Evolutionary conservation across 2,113 vertebrate genomes (phyloP).

Genomic region (Grammomys surdaster): DNA sequence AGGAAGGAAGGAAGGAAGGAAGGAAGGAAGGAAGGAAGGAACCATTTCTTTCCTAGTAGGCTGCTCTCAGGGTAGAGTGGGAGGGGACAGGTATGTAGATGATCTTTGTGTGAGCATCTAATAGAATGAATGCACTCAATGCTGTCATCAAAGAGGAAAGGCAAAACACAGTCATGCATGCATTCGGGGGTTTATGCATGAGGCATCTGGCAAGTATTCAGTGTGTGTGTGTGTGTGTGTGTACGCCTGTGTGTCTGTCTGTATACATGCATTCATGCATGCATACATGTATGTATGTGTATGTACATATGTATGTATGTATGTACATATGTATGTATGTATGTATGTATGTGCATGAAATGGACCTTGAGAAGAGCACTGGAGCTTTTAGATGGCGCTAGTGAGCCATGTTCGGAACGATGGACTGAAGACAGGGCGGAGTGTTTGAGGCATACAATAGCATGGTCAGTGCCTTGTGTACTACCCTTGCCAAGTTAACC

Average conservation of each 20-base stretch:
- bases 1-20: no score
- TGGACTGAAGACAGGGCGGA: neutral
- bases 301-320: neutral
- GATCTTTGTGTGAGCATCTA: neutral
- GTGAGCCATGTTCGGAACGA: neutral
- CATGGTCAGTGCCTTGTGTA: neutral
- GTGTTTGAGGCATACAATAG: neutral
- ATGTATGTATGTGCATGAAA: neutral
- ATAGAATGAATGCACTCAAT: neutral
- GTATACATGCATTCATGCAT: no score
- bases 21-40: no score
- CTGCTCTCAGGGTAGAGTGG: no score
- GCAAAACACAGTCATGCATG: neutral
- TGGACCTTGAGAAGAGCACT: neutral
- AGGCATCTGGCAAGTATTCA: neutral
- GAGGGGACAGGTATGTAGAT: neutral
- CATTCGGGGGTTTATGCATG: neutral
- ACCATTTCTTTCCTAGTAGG: neutral
- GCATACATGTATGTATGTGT: neutral
- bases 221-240: neutral
- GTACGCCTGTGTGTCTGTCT: neutral
- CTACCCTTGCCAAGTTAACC: neutral
- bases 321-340: neutral
- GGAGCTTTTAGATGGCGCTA: neutral
- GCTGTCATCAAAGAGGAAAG: neutral